These are phyloP conservation scores for Altica lythri DNA, from an alignment of 2,888 invertebrate species.

Conservation along the genomic window DNA sequence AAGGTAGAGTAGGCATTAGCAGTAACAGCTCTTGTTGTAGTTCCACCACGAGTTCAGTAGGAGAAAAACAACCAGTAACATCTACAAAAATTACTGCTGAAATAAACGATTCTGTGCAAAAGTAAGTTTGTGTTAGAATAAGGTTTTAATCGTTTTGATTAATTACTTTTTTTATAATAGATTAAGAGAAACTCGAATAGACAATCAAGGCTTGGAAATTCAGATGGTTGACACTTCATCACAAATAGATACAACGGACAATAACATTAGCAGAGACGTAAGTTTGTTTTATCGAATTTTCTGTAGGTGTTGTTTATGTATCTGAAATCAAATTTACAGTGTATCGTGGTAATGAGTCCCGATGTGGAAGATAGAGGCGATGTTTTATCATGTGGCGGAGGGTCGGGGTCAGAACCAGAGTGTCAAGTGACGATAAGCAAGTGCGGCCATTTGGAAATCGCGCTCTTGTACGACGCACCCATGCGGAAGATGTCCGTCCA, in stretches of 20 bases:
- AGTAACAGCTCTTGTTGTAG: constrained; percentile 61
- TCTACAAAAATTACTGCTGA: constrained; percentile 51
- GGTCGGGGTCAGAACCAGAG: constrained; percentile 55
- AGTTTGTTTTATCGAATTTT: constrained; percentile 46
- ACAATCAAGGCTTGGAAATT: constrained; percentile 57
- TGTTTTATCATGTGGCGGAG: constrained; percentile 46
- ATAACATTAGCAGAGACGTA: constrained; percentile 73
- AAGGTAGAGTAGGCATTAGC: constrained; percentile 58
- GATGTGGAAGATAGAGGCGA: constrained; percentile 51
- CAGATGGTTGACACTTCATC: constrained; percentile 45
- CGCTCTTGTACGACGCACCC: constrained; percentile 86
- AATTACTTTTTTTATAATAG: too few relatives aligned
- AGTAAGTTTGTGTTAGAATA: constrained; percentile 36
- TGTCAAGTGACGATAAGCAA: constrained; percentile 59
- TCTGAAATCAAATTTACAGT: constrained; percentile 52
- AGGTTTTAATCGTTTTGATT: too few relatives aligned
- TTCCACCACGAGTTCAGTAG: constrained; percentile 62
- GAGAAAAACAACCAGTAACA: constrained; percentile 49
- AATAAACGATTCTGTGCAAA: constrained; percentile 45
- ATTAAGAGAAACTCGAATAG: constrained; percentile 72
- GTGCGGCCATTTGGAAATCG: constrained; percentile 84
- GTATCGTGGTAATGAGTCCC: constrained; percentile 60
- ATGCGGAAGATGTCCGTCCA: constrained; percentile 92
- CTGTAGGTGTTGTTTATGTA: constrained; percentile 62
- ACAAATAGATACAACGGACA: constrained; percentile 59